Percentiles rank a stretch among this genome's conserved stretches.
Conservation (phyloP, 1,140 invertebrate genomes). For the Atopsyche davidsoni region DNA sequence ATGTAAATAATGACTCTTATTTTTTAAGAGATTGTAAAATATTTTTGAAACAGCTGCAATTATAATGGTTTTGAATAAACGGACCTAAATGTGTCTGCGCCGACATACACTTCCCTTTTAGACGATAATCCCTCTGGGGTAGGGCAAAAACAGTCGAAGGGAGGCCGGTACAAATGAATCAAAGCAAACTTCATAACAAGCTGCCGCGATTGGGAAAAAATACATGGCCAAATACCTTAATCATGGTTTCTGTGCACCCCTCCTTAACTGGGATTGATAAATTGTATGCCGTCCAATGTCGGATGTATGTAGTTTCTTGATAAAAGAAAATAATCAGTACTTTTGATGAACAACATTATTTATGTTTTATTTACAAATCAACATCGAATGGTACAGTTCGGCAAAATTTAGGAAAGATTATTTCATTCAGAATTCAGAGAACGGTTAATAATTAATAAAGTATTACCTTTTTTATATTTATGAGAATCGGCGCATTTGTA, state of each 20-base stretch:
- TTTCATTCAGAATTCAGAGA: too few relatives aligned
- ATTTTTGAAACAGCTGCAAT: too few relatives aligned
- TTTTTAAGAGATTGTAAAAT: too few relatives aligned
- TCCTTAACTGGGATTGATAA: not conserved
- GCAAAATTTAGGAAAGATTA: too few relatives aligned
- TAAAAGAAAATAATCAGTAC: not conserved
- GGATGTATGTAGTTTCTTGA: not conserved
- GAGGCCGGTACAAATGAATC: slow-evolving; percentile 12
- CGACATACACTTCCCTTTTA: too few relatives aligned
- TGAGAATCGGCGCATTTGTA: too few relatives aligned
- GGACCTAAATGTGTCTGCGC: too few relatives aligned
- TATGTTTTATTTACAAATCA: not conserved
- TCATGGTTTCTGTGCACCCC: not conserved
- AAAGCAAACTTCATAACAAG: slow-evolving; percentile 14
- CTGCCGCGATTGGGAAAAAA: slow-evolving; percentile 2
- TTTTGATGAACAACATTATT: not conserved
- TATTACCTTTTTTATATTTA: too few relatives aligned
- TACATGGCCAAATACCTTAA: slow-evolving; percentile 2
- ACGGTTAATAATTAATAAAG: too few relatives aligned
- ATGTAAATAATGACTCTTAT: too few relatives aligned
- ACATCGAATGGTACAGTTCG: slow-evolving; percentile 1
- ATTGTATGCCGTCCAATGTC: not conserved
- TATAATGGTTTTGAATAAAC: too few relatives aligned
- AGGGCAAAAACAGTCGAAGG: slow-evolving; percentile 12
- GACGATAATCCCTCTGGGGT: too few relatives aligned